Evolutionary conservation across 2,888 invertebrate species (phyloP).

Genomic region (Tipula unca): DNA sequence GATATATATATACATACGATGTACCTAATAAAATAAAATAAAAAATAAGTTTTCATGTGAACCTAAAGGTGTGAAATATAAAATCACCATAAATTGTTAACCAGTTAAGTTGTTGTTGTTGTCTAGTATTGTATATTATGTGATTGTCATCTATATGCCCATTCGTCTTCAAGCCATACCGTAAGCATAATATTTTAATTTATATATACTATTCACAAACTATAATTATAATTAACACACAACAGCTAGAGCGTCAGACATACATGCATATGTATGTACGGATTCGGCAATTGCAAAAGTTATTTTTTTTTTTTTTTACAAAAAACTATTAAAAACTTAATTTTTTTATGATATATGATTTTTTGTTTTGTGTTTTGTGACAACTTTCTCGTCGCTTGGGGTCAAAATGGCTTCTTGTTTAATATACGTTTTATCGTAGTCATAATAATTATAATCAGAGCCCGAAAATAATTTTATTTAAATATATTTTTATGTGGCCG

Average conservation of each 20-base stretch:
- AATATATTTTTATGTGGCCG: background rate
- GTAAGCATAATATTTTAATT: background rate
- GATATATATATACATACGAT: too few species aligned
- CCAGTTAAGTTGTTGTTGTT: background rate
- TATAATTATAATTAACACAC: background rate
- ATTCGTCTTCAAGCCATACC: background rate
- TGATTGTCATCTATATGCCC: background rate
- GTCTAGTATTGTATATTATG: background rate
- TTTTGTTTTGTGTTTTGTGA: background rate
- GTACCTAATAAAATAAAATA: too few species aligned
- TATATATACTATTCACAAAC: background rate
- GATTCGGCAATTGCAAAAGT: background rate
- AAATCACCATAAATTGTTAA: background rate
- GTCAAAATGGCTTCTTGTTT: background rate
- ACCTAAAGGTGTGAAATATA: background rate
- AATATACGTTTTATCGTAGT: background rate
- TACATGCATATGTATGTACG: background rate
- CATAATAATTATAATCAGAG: background rate
- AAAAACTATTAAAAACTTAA: background rate
- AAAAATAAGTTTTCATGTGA: background rate
- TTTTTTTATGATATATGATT: background rate
- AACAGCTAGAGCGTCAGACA: too few species aligned
- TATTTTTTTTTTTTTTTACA: too few species aligned
- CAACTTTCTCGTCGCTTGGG: background rate
- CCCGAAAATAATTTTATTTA: background rate